phyloP scores from a whole-genome alignment of 2,113 vertebrate species.

The Cyanocitta stelleri region DNA sequence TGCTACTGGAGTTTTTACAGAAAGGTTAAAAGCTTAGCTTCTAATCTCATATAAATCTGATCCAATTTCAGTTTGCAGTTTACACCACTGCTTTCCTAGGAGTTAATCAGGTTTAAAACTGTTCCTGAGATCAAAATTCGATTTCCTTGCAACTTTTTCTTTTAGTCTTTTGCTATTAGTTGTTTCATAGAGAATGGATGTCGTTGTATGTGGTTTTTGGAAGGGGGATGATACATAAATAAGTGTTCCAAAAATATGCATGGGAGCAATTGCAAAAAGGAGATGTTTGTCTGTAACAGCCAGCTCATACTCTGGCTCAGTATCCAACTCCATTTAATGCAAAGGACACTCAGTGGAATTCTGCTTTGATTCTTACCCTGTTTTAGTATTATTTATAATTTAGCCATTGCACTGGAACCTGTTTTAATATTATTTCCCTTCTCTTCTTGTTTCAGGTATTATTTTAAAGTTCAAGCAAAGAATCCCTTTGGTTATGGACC shows the following conservation, averaged over 20 bases:
- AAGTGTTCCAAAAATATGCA: not conserved
- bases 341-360: not conserved
- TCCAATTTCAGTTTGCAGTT: not conserved
- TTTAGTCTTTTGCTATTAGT: not conserved
- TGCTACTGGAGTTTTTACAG: not conserved
- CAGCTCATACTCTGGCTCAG: not conserved
- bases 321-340: not conserved
- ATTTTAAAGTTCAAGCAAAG: constrained; percentile 96
- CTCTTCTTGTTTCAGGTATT: constrained; percentile 82
- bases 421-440: not conserved
- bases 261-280: not conserved
- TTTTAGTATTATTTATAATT: not conserved
- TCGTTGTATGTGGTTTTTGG: not conserved
- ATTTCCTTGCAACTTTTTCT: not conserved
- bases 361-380: not conserved
- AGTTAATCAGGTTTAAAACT: not conserved
- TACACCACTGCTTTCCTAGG: not conserved
- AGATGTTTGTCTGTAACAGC: not conserved
- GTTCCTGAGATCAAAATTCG: not conserved
- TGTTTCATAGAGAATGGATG: not conserved
- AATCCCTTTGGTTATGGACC: constrained; percentile 93
- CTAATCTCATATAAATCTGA: not conserved
- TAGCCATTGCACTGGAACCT: not conserved
- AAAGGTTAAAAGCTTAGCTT: not conserved
- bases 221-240: not conserved